Conservation (phyloP, 2,888 invertebrate genomes). For the Agrotis puta region DNA sequence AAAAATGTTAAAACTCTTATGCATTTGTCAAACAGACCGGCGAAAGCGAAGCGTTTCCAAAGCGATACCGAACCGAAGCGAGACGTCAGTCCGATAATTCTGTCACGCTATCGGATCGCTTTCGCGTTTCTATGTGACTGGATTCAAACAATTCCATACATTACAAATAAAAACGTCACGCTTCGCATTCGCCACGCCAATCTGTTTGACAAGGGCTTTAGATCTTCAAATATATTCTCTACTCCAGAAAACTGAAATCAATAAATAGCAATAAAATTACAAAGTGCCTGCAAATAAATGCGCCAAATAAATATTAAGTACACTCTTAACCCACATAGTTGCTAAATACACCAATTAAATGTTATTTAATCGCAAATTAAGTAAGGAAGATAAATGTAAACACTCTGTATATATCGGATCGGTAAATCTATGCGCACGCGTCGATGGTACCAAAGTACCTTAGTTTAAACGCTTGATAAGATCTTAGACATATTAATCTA, state of each 20-base stretch:
- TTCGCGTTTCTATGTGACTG: too few species aligned
- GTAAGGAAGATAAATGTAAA: constrained; percentile 64
- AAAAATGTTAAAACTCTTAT: not conserved
- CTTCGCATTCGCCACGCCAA: too few species aligned
- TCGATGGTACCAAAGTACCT: constrained; percentile 62
- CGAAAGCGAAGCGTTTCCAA: too few species aligned
- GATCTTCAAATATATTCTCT: not conserved
- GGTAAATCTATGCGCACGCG: constrained; percentile 66
- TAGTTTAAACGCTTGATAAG: constrained; percentile 67
- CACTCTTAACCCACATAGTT: constrained; percentile 53
- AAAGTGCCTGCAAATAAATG: constrained; percentile 33
- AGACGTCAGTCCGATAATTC: too few species aligned
- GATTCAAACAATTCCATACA: too few species aligned
- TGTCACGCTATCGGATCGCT: too few species aligned
- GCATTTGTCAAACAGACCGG: too few species aligned
- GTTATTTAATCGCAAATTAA: constrained; percentile 62
- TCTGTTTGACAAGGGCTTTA: too few species aligned
- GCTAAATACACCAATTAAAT: constrained; percentile 64
- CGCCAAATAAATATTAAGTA: constrained; percentile 49
- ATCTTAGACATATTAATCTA: constrained; percentile 75
- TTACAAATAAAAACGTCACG: too few species aligned
- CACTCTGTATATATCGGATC: constrained; percentile 59
- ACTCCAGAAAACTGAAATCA: constrained; percentile 7
- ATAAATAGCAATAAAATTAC: constrained; percentile 14
- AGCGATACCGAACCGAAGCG: too few species aligned